Base-by-base conservation (phyloP, 2,113 vertebrate species). In the Sorex fumeus region DNA sequence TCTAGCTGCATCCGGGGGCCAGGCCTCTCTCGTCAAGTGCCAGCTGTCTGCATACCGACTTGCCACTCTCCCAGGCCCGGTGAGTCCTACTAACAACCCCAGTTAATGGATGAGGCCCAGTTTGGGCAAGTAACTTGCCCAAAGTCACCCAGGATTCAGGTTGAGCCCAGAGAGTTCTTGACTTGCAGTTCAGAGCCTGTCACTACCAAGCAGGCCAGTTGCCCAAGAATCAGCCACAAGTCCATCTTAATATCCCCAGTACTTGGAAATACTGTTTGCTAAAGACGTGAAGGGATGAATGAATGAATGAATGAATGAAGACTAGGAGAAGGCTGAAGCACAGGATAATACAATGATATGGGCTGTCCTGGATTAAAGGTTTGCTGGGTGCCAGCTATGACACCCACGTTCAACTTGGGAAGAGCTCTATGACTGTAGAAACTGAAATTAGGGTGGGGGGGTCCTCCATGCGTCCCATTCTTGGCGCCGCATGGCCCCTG, bases 21-120 rank as follows among this genome's bases (percentile, higher is more conserved):
- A 8, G 50, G 25, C 43, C 32, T 66, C 0, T 36, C 32, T 66
- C 0, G n/a, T 67, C 77, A 10, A 27, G 70, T 0, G 3, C 36
- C 9, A 13, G 50, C 62, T 47, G 40, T 1, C 0, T 40, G 45
- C 40, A 47, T 0, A 21, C 12, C 45, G 1, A 28, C 36, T 28
- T 53, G 60, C 28, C 12, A 62, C 47, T 23, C n/a, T 8, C 40
- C 16, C 1, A 2, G 6, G 43, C 34, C 21, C 91, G 43, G 43
- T 2, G 7, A 10, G 32, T 28, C 0, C n/a, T 5, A 8, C 45
- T 25, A 1, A 62, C 1, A 34, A 25, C 36, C 76, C 36, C 21
- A 6, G 8, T 18, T 60, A 3, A 30, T 5, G 21, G n/a, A 60
- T 6, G 27, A 81, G 27, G 32, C 82, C 50, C 13, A 28, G n/a